Percentiles rank a stretch among this genome's conserved stretches.
Evolutionary conservation across 2,113 vertebrate species (phyloP).

Genomic region (Heteronetta atricapilla): DNA sequence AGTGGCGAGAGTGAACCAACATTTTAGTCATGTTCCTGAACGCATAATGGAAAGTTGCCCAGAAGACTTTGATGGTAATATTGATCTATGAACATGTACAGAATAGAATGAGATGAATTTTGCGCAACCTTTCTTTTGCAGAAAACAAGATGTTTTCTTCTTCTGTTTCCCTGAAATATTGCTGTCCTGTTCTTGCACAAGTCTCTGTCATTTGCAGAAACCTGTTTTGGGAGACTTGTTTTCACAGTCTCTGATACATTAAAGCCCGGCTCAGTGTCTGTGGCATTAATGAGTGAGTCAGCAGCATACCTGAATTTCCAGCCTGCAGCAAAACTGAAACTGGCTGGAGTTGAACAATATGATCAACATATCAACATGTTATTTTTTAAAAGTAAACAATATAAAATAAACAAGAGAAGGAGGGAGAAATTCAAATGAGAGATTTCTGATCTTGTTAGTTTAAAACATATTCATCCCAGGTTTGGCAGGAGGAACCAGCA

Average conservation of each 20-base stretch:
- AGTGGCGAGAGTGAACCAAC: neutral
- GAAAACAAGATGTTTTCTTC: neutral
- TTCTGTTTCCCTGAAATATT: neutral
- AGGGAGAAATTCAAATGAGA: neutral
- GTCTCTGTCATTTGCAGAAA: neutral
- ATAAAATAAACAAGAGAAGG: neutral
- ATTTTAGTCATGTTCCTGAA: neutral
- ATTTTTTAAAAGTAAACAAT: neutral
- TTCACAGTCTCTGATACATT: neutral
- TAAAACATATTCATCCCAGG: neutral
- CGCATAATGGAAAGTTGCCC: neutral
- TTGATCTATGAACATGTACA: neutral
- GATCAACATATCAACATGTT: neutral
- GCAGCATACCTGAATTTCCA: neutral
- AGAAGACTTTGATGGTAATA: neutral
- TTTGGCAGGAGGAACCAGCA: neutral
- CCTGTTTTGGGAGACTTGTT: neutral
- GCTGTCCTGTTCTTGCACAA: neutral
- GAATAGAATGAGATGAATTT: neutral
- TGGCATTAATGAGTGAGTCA: neutral
- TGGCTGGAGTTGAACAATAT: accelerated
- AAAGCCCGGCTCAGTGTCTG: neutral
- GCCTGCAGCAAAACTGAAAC: neutral
- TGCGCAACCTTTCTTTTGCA: neutral
- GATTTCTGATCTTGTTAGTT: neutral